Evolutionary conservation across 2,888 invertebrate genomes (phyloP), one percentile per base, ranked within the genome.

Genomic region (Napeogenes sylphis): DNA sequence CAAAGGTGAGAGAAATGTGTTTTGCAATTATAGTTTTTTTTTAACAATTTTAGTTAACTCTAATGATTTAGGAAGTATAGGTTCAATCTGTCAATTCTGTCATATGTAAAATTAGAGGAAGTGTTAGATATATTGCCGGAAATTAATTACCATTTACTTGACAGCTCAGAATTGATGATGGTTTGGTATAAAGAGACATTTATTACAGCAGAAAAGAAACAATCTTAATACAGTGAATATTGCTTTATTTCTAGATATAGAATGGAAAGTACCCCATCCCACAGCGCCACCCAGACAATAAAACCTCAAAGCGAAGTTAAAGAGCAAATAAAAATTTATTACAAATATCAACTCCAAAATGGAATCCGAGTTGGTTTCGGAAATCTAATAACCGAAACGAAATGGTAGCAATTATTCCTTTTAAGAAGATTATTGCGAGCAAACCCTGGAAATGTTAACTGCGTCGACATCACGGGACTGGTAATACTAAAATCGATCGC

Each of bases 371-470:
- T 66, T 70, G 70, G 70, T 75, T 72, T 69, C 71, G 78, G 75
- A 79, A 81, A 83, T 80, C 80, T 80, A 83, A 86, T 84, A 84
- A 84, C 79, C 73, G 75, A 79, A 81, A 82, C 79, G 80, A 81
- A 84, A 84, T 75, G 80, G 72, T 73, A 74, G 70, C 82, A 83
- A 85, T 85, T 83, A 82, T 83, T 77, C 74, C 74, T 71, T 75
- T 77, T 75, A 79, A 81, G 75, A 69, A 79, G 77, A 83, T 83
- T 81, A 85, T 80, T 75, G 78, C 73, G 73, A 75, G 72, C 65
- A 72, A 78, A 79, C 68, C 75, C 78, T 64, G 72, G 72, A 75
- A 70, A 74, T 64, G 73, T 70, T 72, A 71, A 73, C 67, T 21
- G 21, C 71, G 69, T 68, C 60, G 60, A 69, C 68, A 66, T 69